Evolutionary conservation across 92 coral and sea anemone species (phyloP).

Genomic region (Paramuricea clavata): DNA sequence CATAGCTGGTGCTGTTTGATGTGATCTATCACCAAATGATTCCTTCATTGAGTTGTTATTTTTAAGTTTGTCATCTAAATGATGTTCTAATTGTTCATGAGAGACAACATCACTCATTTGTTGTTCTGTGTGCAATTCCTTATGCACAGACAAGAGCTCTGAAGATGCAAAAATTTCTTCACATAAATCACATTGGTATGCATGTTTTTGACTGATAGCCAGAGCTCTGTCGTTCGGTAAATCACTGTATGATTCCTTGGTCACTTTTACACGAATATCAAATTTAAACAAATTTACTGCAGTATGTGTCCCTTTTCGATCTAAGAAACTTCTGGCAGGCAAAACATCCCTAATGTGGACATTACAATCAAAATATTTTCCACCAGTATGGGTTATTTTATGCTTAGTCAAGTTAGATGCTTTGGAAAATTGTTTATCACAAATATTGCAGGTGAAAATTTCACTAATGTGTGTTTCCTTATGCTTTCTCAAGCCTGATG

Average conservation of each 20-base stretch:
- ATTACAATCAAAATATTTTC: not conserved
- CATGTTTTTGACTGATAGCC: not conserved
- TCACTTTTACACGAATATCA: constrained; percentile 58
- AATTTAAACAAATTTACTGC: not conserved
- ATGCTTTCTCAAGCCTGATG: not conserved
- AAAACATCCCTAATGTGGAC: not conserved
- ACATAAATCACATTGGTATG: not conserved
- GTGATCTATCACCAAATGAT: not conserved
- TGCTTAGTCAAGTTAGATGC: not conserved
- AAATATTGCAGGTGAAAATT: not conserved
- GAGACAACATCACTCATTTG: not conserved
- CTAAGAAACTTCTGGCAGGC: no score
- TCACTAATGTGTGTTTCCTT: not conserved
- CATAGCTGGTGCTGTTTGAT: not conserved
- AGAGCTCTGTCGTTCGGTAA: no score
- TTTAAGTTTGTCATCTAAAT: no score
- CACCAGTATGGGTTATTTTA: not conserved
- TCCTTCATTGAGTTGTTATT: constrained; percentile 60
- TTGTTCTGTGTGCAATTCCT: not conserved
- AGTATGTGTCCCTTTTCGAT: not conserved
- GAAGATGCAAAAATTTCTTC: not conserved
- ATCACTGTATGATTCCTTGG: constrained; percentile 25
- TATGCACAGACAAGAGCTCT: not conserved
- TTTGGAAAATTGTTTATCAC: not conserved
- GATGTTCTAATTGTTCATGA: not conserved